phyloP scores from a whole-genome alignment of 1,140 invertebrate species.

The Drosophila tsacasi region DNA sequence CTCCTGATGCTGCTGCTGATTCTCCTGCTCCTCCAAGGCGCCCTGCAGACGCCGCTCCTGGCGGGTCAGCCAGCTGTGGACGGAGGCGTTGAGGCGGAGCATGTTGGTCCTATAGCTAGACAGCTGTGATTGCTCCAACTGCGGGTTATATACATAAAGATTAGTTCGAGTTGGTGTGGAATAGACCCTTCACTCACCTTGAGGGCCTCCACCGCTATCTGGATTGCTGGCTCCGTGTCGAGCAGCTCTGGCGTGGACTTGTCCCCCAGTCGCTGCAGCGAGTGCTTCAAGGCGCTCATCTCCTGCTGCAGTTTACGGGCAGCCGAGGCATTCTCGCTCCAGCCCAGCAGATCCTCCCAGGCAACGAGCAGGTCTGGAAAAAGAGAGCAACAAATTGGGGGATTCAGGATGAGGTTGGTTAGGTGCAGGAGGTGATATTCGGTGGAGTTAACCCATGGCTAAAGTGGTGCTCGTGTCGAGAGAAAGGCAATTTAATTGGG shows the following conservation, averaged over 20 bases:
- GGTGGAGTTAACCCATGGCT: constrained; percentile 14
- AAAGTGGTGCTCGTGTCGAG: constrained; percentile 20
- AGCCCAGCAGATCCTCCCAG: constrained; percentile 82
- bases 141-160: neutral
- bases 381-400: constrained; percentile 15
- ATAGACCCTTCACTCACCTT: constrained; percentile 62
- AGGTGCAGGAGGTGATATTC: constrained; percentile 4
- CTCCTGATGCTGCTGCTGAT: constrained; percentile 46
- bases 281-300: constrained; percentile 77
- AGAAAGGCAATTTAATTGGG: constrained; percentile 67
- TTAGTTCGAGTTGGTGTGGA: neutral
- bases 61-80: constrained; percentile 89
- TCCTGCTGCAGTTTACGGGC: constrained; percentile 82
- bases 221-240: constrained; percentile 84
- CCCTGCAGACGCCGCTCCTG: constrained; percentile 85
- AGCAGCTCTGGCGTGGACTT: constrained; percentile 68
- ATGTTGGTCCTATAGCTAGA: constrained; percentile 90
- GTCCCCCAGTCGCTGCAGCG: constrained; percentile 71
- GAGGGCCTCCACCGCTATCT: constrained; percentile 77
- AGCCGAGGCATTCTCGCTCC: constrained; percentile 84
- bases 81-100: constrained; percentile 90
- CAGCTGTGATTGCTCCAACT: constrained; percentile 89
- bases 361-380: constrained; percentile 78
- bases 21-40: constrained; percentile 58
- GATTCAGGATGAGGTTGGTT: constrained; percentile 25